Evolutionary conservation across 2,888 invertebrate species (phyloP), one percentile per base, ranked within the genome.

Genomic region (Platycnemis pennipes): DNA sequence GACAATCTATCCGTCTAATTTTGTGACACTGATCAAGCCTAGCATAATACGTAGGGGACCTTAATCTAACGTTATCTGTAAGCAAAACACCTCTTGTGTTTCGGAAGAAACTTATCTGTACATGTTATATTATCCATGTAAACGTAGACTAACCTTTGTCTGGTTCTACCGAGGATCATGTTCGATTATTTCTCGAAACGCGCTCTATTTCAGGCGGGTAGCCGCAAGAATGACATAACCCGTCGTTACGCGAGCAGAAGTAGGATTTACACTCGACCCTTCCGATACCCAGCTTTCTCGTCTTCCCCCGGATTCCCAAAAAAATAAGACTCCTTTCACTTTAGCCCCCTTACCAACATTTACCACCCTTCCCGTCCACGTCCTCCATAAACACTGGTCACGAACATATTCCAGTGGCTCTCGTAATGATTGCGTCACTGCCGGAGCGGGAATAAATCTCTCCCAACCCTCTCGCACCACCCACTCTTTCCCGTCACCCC

Each of bases 351-450:
- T 1, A 5, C 37, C 77, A 77, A 16, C 77, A 37, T 77, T 77
- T 77, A 31, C 77, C 77, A 26, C 37, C 77, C 37, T 69, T 11
- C 37, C 77, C n/a, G 37, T n/a, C 77, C 77, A 37, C 37, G 37
- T 77, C 11, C 77, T 77, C 77, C 77, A 77, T 77, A 77, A 77
- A 63, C 69, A 91, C 63, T 31, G 56, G 37, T 89, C 89, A 44
- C 63, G 26, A 63, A 26, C 45, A 44, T 56, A 63, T 91, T 91
- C 91, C 56, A 45, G 69, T 91, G 13, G 44, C 44, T 91, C 63
- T 8, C 56, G 91, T 53, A 63, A 91, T 44, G 91, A 63, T 91
- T 91, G 87, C 87, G 46, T 87, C 87, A 87, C 87, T 87, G 46
- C 22, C 26, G 45, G 87, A 44, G 37, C 13, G 45, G 87, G 45